These are phyloP conservation scores for Pseudorhiza aurosa DNA, from an alignment of 30 jellyfish, hydroid and myxozoan species.

Conservation along the genomic window DNA sequence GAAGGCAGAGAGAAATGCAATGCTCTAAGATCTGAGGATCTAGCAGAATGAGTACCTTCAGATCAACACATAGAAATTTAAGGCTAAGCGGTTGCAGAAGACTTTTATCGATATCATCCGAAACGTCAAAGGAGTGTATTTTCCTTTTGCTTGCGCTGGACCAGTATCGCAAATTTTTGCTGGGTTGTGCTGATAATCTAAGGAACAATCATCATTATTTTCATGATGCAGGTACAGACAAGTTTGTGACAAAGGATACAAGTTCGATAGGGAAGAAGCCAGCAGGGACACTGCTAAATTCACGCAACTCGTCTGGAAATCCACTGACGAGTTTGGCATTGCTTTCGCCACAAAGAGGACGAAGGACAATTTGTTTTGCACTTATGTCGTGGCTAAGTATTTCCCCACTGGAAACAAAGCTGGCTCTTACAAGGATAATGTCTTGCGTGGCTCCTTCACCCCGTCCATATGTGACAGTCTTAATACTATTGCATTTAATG, in stretches of 20 bases:
- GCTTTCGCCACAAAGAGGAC: constrained; percentile 80
- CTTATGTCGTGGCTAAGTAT: constrained; percentile 79
- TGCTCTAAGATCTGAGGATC: too few species aligned
- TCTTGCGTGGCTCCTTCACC: constrained; percentile 60
- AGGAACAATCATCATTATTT: too few species aligned
- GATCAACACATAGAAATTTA: too few species aligned
- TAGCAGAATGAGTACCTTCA: too few species aligned
- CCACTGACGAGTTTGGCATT: constrained; percentile 69
- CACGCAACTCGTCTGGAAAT: constrained; percentile 86
- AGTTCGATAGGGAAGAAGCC: constrained; percentile 37
- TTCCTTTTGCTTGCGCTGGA: too few species aligned
- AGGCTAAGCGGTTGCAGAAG: too few species aligned
- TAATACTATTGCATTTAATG: constrained; percentile 66
- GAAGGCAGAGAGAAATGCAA: too few species aligned
- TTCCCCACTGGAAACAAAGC: constrained; percentile 73
- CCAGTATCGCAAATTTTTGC: too few species aligned
- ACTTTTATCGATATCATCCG: too few species aligned
- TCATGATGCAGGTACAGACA: constrained; percentile 67
- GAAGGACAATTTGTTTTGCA: constrained; percentile 62
- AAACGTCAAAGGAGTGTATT: too few species aligned
- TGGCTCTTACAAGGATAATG: constrained; percentile 72
- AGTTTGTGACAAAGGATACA: constrained; percentile 70
- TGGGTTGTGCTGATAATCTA: too few species aligned
- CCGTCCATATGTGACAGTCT: constrained; percentile 78
- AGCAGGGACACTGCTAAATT: constrained; percentile 56